A percentile compares a stretch with the other conserved stretches of the same genome.
phyloP scores from a whole-genome alignment of 1,140 invertebrate genomes.

The Papilio machaon region DNA sequence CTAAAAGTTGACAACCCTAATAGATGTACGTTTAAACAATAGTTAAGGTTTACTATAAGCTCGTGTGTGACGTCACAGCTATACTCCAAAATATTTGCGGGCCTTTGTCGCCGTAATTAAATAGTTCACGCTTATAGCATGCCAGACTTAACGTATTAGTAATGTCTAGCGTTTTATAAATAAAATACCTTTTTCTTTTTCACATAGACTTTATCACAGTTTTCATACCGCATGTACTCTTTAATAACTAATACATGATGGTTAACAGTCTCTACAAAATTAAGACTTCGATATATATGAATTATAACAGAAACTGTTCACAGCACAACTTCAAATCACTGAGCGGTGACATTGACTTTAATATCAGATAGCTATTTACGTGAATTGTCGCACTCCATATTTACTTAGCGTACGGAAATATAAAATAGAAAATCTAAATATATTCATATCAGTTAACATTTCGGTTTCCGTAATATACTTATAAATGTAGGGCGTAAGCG shows the following conservation, averaged over 20 bases:
- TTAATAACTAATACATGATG: background rate
- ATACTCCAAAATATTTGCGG: conserved; percentile 13
- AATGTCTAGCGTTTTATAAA: background rate
- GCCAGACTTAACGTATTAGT: background rate
- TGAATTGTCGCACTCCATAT: background rate
- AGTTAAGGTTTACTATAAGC: background rate
- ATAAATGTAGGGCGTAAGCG: background rate
- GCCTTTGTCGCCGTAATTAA: conserved; percentile 9
- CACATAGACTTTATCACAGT: background rate
- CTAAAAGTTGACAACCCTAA: background rate
- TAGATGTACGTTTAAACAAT: background rate
- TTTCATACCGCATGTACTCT: background rate
- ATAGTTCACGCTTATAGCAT: background rate
- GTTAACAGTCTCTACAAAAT: background rate
- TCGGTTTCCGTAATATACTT: background rate
- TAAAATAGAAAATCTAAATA: conserved; percentile 3
- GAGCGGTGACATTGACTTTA: background rate
- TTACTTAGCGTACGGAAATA: conserved; percentile 9
- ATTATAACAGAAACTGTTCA: background rate
- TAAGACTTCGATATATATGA: no score
- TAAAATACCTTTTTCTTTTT: background rate
- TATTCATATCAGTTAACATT: background rate
- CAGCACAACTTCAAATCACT: background rate
- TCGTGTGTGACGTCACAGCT: background rate
- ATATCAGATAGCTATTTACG: conserved; percentile 21